Base-by-base conservation (phyloP, 2,797 vertebrate genomes). In the Squalus acanthias region DNA sequence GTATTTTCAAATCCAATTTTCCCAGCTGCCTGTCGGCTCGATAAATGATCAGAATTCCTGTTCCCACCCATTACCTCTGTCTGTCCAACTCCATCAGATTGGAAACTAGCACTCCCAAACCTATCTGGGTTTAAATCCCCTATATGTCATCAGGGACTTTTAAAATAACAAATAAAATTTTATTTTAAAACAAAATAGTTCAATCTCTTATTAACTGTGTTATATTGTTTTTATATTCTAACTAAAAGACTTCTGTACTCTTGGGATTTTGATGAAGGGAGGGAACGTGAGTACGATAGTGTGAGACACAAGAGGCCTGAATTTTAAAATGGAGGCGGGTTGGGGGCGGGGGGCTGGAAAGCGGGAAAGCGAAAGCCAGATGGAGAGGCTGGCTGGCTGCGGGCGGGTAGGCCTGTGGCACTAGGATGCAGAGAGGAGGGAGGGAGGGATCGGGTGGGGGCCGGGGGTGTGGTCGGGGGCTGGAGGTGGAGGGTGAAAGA, bases 1-100 rank as follows among this genome's bases (percentile, higher is more conserved):
- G 39, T 69, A 93, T 69, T 69, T 93, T 69, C 65, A 93, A 93
- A 46, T 69, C 65, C 91, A 93, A 93, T 93, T 93, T 69, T 93
- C 91, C 24, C 39, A 46, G 65, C 91, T 93, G n/a, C 39, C 82
- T 69, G 24, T 7, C 91, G 46, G 65, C 91, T 93, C 8, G 9
- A 69, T 46, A 69, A 93, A 69, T 26, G 63, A 50, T 69, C 91
- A 93, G 91, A 93, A 26, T 93, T 46, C n/a, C n/a, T 93, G 8
- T 39, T 69, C 8, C n/a, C 39, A 0, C n/a, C 3, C 33, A 22
- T 67, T 39, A 67, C n/a, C 91, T 93, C n/a, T 93, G 33, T 93
- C n/a, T 69, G 33, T 17, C n/a, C 65, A 89, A n/a, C 20, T 39
- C 33, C 15, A 69, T 67, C n/a, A 46, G 39, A 46, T 46, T 93